A percentile compares a stretch with the other conserved stretches of the same genome.
Evolutionary conservation across 2,888 invertebrate genomes (phyloP).

Genomic region (Lingula anatina): DNA sequence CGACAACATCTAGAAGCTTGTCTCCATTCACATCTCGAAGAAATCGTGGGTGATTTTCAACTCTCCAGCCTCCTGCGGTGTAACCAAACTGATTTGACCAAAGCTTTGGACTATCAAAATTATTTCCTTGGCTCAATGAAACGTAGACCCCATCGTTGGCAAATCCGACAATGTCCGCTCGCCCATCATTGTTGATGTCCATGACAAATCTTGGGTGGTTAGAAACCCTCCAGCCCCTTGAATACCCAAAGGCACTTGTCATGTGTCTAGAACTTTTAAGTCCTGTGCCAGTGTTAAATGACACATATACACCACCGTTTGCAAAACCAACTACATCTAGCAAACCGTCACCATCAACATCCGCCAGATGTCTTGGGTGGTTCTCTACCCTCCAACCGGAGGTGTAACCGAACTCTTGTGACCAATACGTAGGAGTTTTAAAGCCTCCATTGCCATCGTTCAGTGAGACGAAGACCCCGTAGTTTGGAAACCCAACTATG

Average conservation of each 20-base stretch:
- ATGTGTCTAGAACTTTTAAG: background rate
- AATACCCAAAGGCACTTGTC: background rate
- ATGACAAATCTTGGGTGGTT: too few relatives aligned
- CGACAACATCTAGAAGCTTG: conserved; percentile 4
- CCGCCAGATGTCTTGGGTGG: conserved; percentile 2
- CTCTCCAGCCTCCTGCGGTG: background rate
- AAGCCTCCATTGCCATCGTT: background rate
- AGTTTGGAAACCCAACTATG: too few relatives aligned
- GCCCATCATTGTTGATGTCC: too few relatives aligned
- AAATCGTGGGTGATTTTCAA: conserved; percentile 4
- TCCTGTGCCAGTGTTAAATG: conserved; percentile 2
- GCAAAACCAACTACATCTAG: conserved; percentile 7
- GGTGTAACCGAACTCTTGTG: background rate
- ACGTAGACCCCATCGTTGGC: background rate
- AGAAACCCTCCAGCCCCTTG: too few relatives aligned
- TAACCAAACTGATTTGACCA: background rate
- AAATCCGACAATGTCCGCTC: too few relatives aligned
- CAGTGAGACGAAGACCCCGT: background rate
- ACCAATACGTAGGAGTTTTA: background rate
- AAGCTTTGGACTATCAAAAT: background rate
- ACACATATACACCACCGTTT: conserved; percentile 5
- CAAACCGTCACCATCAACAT: conserved; percentile 9
- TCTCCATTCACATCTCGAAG: conserved; percentile 6
- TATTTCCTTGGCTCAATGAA: background rate
- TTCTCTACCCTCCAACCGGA: background rate